Evolutionary conservation across 2,888 invertebrate genomes (phyloP).

Genomic region (Parasteatoda lunata): DNA sequence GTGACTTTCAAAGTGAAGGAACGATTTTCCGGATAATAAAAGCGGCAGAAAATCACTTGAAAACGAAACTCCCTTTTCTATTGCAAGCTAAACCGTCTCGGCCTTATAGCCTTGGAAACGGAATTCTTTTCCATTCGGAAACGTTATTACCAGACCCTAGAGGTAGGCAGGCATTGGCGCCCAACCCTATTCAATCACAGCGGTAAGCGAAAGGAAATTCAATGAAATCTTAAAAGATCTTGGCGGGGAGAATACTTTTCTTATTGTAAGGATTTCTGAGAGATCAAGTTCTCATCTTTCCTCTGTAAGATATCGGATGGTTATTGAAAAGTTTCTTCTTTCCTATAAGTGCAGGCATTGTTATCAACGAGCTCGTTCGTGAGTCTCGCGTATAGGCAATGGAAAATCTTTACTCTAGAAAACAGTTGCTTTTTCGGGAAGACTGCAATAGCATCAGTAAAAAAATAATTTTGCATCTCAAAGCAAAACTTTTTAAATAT

Average conservation of each 20-base stretch:
- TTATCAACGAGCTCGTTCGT: not conserved
- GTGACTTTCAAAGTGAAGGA: not conserved
- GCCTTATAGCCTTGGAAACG: constrained; percentile 30
- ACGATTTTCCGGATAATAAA: constrained; percentile 49
- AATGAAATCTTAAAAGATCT: constrained; percentile 9
- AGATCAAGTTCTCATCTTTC: constrained; percentile 55
- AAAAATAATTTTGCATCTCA: too few species aligned
- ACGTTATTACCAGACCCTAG: constrained; percentile 32
- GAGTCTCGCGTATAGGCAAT: too few species aligned
- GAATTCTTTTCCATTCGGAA: constrained; percentile 31
- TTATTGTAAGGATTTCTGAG: not conserved
- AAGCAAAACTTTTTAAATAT: too few species aligned
- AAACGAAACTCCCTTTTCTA: constrained; percentile 34
- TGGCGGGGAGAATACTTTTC: constrained; percentile 12
- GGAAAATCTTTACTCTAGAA: too few species aligned
- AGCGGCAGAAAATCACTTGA: constrained; percentile 22
- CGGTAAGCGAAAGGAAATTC: constrained; percentile 51
- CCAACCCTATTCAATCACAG: constrained; percentile 46
- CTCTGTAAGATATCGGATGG: not conserved
- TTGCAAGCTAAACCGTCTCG: not conserved
- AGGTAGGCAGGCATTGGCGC: not conserved
- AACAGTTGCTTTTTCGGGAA: too few species aligned
- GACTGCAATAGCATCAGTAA: too few species aligned
- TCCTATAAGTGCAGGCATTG: not conserved
- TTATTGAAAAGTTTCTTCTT: constrained; percentile 23